Percentiles rank a stretch among this genome's conserved stretches.
Conservation (phyloP, 2,113 vertebrate genomes). For the Eurystomus gularis region DNA sequence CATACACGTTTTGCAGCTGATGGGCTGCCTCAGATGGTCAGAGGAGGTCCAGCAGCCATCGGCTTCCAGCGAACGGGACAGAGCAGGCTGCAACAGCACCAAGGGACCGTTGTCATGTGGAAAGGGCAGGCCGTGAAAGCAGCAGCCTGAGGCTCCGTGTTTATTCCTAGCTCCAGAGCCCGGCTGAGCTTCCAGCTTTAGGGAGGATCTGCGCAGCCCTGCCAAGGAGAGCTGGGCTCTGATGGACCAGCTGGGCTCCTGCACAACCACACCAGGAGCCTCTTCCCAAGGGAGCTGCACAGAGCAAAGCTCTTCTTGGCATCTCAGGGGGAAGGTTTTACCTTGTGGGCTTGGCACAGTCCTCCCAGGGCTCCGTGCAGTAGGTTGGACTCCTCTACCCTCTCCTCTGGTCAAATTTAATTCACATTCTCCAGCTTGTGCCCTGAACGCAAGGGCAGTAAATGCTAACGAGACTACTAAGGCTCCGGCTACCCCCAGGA, state of each 20-base stretch:
- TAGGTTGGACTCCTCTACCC: background rate
- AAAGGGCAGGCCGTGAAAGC: background rate
- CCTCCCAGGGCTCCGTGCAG: background rate
- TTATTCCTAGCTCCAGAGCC: background rate
- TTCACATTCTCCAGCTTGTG: background rate
- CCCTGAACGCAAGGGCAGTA: background rate
- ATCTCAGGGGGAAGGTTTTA: background rate
- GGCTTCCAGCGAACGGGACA: background rate
- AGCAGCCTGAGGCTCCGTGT: background rate
- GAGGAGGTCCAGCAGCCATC: background rate
- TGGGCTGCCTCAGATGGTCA: background rate
- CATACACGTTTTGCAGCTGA: accelerated
- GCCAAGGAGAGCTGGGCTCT: background rate
- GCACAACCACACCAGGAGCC: background rate
- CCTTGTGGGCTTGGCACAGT: background rate
- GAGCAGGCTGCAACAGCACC: background rate
- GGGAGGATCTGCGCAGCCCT: background rate
- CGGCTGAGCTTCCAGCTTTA: background rate
- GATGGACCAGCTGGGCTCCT: background rate
- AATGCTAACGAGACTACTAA: background rate
- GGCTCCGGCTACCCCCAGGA: background rate
- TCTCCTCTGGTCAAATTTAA: background rate
- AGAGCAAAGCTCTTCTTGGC: background rate
- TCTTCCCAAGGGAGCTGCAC: background rate
- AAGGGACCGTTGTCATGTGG: accelerated